phyloP scores from a whole-genome alignment of 2,113 vertebrate genomes.

The Osmerus eperlanus region DNA sequence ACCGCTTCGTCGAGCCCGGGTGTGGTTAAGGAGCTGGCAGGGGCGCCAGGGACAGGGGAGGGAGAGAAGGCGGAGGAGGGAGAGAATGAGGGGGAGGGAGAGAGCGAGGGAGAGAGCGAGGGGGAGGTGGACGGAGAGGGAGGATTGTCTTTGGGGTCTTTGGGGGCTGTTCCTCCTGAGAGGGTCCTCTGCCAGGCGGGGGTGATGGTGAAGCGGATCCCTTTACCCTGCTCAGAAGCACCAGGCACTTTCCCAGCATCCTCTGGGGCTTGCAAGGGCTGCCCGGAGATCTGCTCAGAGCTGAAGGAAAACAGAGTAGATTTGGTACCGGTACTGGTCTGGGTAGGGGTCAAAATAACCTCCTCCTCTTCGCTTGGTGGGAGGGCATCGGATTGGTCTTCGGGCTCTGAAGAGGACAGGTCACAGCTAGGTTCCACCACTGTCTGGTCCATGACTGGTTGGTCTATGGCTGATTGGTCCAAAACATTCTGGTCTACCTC shows the following conservation, averaged over 20 bases:
- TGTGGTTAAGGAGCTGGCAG: conserved; percentile 21
- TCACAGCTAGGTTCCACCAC: background rate
- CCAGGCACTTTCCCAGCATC: background rate
- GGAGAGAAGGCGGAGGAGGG: background rate
- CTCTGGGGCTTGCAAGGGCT: conserved; percentile 7
- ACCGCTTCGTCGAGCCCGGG: conserved; percentile 51
- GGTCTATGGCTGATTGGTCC: conserved; percentile 2
- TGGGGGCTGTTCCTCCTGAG: conserved; percentile 47
- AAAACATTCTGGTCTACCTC: conserved; percentile 1
- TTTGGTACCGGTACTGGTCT: conserved; percentile 16
- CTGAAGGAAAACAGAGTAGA: conserved; percentile 49
- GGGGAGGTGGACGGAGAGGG: background rate
- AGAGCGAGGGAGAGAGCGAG: background rate
- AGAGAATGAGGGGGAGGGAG: background rate
- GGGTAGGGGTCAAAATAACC: conserved; percentile 14
- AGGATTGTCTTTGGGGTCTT: conserved; percentile 28
- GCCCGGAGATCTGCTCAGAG: conserved; percentile 32
- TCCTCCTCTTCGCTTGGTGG: conserved; percentile 6
- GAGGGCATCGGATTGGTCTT: background rate
- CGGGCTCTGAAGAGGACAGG: no score
- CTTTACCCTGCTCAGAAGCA: conserved; percentile 36
- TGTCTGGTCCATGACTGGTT: background rate
- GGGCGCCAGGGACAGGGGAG: conserved; percentile 14
- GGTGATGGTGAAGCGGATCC: conserved; percentile 62
- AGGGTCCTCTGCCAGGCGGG: conserved; percentile 75